Conservation (phyloP, 2,113 vertebrate species). For the Oplegnathus fasciatus region DNA sequence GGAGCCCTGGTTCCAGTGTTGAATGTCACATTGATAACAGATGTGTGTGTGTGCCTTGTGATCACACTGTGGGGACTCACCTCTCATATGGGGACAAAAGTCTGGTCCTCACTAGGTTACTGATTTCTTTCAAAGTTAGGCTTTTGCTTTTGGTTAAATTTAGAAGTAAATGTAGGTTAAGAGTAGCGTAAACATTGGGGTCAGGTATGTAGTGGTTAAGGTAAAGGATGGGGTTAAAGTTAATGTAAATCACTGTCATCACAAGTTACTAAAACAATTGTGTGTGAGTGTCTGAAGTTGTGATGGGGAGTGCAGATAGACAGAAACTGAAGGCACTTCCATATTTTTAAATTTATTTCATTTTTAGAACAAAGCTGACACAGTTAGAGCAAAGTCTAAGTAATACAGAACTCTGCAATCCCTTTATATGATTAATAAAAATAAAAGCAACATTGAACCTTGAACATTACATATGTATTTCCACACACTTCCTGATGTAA, state of each 20-base stretch:
- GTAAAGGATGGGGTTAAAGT: background rate
- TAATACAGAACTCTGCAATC: background rate
- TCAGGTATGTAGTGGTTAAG: background rate
- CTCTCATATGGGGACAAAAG: background rate
- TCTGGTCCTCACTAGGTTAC: background rate
- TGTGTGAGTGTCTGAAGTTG: background rate
- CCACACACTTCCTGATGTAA: background rate
- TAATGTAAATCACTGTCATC: background rate
- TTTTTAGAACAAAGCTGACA: background rate
- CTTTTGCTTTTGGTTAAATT: background rate
- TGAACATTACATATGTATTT: background rate
- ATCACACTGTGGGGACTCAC: background rate
- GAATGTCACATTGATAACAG: conserved; percentile 2
- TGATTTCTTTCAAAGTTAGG: background rate
- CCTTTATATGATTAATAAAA: background rate
- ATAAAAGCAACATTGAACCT: background rate
- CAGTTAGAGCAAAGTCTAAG: background rate
- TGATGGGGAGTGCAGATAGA: background rate
- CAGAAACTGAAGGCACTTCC: background rate
- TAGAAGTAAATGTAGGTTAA: background rate
- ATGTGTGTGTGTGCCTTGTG: background rate
- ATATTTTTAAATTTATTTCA: background rate
- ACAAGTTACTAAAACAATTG: background rate
- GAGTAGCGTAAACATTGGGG: fast-evolving
- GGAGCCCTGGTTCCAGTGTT: conserved; percentile 78